Percentiles rank a stretch among this genome's conserved stretches.
These are phyloP conservation scores for Lacanobia oleracea DNA, from an alignment of 2,888 invertebrate species.

Conservation along the genomic window DNA sequence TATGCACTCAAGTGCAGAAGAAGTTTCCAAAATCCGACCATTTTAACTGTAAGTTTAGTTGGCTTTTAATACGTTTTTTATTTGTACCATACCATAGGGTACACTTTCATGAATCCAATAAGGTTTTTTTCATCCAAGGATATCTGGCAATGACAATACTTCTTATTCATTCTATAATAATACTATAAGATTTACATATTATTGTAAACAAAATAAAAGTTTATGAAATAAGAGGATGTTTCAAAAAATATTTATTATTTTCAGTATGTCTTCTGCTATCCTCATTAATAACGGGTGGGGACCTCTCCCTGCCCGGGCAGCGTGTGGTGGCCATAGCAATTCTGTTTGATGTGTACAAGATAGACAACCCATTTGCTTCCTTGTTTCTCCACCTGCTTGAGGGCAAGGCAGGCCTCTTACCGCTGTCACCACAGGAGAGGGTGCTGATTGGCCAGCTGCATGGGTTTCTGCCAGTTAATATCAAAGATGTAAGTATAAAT, in stretches of 20 bases:
- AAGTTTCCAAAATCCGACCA: conserved; percentile 94
- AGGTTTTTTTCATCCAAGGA: not conserved
- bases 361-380: conserved; percentile 85
- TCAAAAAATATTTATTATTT: conserved; percentile 37
- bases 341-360: conserved; percentile 85
- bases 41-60: conserved; percentile 92
- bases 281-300: conserved; percentile 86
- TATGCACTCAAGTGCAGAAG: conserved; percentile 94
- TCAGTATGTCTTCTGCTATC: conserved; percentile 87
- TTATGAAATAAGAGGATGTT: not conserved
- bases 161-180: conserved; percentile 18
- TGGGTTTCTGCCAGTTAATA: conserved; percentile 92
- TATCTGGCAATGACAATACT: conserved; percentile 16
- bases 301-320: conserved; percentile 86
- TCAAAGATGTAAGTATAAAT: conserved; percentile 93
- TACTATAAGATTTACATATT: not conserved
- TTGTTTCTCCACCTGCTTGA: conserved; percentile 85
- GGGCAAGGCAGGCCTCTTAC: conserved; percentile 82
- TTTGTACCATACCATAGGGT: conserved; percentile 20
- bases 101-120: conserved; percentile 14
- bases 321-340: conserved; percentile 85
- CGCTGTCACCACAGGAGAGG: conserved; percentile 91
- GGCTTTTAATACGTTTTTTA: conserved; percentile 29
- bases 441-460: conserved; percentile 93
- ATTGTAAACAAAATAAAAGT: not conserved